Evolutionary conservation across 2,888 invertebrate genomes (phyloP).

Genomic region (Belgica antarctica): DNA sequence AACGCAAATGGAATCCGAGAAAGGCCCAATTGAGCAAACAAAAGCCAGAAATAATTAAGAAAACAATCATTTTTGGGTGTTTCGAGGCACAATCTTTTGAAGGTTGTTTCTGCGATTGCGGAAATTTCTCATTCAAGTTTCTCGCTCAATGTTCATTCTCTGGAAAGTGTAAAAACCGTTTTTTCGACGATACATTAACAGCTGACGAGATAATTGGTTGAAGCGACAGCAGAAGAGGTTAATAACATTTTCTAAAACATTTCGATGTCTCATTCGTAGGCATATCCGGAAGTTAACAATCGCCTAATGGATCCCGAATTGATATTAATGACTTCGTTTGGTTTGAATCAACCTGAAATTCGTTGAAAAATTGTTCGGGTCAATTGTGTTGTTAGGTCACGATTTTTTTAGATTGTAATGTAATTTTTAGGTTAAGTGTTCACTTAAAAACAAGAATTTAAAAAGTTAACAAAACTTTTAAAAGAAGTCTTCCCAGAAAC

Average conservation of each 20-base stretch:
- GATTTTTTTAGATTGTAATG: too few relatives aligned
- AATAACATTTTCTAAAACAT: too few relatives aligned
- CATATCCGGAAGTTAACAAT: too few relatives aligned
- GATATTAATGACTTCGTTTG: not conserved
- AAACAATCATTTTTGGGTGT: not conserved
- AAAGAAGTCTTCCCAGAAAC: too few relatives aligned
- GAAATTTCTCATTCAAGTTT: not conserved
- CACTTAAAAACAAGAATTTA: too few relatives aligned
- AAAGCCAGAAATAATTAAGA: constrained; percentile 5
- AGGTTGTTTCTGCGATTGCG: not conserved
- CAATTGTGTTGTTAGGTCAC: too few relatives aligned
- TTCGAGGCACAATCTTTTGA: constrained; percentile 1
- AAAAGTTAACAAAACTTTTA: too few relatives aligned
- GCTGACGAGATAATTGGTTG: not conserved
- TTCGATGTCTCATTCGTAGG: not conserved
- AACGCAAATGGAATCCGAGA: not conserved
- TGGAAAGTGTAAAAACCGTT: not conserved
- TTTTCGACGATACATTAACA: not conserved
- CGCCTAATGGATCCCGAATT: too few relatives aligned
- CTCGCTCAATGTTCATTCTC: not conserved
- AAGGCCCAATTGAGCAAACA: constrained; percentile 4
- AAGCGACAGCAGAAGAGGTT: not conserved
- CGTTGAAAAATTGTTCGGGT: too few relatives aligned
- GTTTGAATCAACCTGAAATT: too few relatives aligned
- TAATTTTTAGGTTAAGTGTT: too few relatives aligned